phyloP scores from a whole-genome alignment of 2,888 invertebrate species.

The Aelia acuminata region DNA sequence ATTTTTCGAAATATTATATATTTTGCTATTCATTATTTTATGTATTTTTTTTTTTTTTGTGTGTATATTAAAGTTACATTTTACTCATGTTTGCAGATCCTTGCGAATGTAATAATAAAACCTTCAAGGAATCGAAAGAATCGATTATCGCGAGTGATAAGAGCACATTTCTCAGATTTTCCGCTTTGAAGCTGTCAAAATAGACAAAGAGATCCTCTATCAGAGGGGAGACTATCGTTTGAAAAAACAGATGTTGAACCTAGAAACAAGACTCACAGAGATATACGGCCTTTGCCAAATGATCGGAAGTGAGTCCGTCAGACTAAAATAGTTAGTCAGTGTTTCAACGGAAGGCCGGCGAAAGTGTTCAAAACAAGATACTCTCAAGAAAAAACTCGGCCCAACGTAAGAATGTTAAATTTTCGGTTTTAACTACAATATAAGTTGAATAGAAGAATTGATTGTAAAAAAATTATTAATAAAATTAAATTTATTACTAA shows the following conservation, averaged over 20 bases:
- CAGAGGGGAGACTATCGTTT: background rate
- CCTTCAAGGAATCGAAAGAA: background rate
- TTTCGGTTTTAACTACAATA: no score
- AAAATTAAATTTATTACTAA: no score
- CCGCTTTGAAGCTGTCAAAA: constrained; percentile 33
- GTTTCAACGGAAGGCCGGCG: background rate
- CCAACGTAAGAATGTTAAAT: no score
- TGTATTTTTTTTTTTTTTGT: no score
- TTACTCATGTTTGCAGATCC: background rate
- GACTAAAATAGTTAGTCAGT: constrained; percentile 10
- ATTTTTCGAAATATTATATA: no score
- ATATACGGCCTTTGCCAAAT: background rate
- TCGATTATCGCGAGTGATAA: background rate
- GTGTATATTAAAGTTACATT: background rate
- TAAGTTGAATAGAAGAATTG: no score
- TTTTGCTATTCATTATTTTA: no score
- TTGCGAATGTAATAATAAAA: background rate
- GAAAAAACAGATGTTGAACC: constrained; percentile 28
- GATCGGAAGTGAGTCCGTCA: constrained; percentile 18
- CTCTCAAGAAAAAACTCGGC: background rate
- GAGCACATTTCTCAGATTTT: constrained; percentile 22
- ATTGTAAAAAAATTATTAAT: no score
- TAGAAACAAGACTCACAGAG: constrained; percentile 11
- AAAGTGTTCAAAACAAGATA: background rate
- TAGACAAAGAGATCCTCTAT: constrained; percentile 32